A percentile compares a stretch with the other conserved stretches of the same genome.
Evolutionary conservation across 2,113 vertebrate species (phyloP).

Genomic region (Neotoma lepida): DNA sequence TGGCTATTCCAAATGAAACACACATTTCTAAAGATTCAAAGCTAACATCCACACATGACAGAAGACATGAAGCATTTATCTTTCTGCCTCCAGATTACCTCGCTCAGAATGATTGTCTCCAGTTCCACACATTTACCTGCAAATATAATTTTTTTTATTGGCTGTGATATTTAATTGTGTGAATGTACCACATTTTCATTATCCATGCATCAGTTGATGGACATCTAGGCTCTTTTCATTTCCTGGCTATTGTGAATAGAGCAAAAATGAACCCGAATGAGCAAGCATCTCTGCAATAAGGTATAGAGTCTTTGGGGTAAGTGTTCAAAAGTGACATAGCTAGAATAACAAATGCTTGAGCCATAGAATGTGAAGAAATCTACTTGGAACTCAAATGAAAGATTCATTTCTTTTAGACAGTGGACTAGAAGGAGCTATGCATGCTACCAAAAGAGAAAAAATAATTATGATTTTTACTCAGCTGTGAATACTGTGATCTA

Average conservation of each 20-base stretch:
- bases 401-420: not conserved
- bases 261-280: not conserved
- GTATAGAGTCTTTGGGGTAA: not conserved
- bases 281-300: not conserved
- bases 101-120: too few species aligned
- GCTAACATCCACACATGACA: too few species aligned
- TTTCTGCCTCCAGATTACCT: not conserved
- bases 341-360: not conserved
- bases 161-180: not conserved
- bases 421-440: not conserved
- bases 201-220: not conserved
- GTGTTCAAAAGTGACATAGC: too few species aligned
- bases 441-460: not conserved
- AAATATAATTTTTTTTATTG: not conserved
- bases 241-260: not conserved
- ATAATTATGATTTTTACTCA: not conserved
- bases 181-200: not conserved
- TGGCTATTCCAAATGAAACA: not conserved
- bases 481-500: not conserved
- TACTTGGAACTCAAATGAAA: not conserved
- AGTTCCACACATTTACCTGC: not conserved
- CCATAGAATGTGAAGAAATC: not conserved
- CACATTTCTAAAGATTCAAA: not conserved
- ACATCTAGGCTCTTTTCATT: not conserved
- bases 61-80: not conserved